Conservation (phyloP, 1,140 invertebrate species). For the Drosophila orosa region DNA sequence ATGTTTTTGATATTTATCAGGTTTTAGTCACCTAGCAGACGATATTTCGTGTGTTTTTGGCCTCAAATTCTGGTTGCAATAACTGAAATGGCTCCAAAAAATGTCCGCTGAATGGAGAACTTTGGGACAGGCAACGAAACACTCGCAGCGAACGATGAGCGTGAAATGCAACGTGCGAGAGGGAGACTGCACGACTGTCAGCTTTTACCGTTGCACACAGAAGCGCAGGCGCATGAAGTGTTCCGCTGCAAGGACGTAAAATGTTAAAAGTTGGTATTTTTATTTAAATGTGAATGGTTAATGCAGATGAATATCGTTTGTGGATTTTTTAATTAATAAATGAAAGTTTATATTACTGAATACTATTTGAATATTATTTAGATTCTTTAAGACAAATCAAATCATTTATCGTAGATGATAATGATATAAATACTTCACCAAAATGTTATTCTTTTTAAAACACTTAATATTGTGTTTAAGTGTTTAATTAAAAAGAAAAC, state of each 20-base stretch:
- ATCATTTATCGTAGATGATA: too few species aligned
- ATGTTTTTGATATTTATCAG: not conserved
- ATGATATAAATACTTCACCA: too few species aligned
- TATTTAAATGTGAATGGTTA: not conserved
- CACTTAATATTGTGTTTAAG: too few species aligned
- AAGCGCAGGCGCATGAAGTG: slow-evolving; percentile 8
- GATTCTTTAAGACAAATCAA: too few species aligned
- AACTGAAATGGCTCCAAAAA: not conserved
- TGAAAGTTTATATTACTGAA: too few species aligned
- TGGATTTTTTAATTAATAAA: too few species aligned
- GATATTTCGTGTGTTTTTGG: slow-evolving; percentile 5
- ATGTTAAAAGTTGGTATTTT: not conserved
- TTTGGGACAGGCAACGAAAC: slow-evolving; percentile 17
- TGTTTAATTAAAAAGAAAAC: too few species aligned
- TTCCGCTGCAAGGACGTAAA: not conserved
- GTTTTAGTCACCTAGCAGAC: not conserved
- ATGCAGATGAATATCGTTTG: too few species aligned
- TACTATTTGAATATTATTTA: too few species aligned
- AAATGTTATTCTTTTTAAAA: too few species aligned
- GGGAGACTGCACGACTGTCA: slow-evolving; percentile 25
- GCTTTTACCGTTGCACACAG: slow-evolving; percentile 15
- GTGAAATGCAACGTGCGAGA: slow-evolving; percentile 34
- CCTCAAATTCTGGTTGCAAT: not conserved
- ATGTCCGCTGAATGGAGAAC: slow-evolving; percentile 6
- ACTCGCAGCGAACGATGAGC: slow-evolving; percentile 34